Evolutionary conservation across 2,888 invertebrate species (phyloP).

Genomic region (Labia minor): DNA sequence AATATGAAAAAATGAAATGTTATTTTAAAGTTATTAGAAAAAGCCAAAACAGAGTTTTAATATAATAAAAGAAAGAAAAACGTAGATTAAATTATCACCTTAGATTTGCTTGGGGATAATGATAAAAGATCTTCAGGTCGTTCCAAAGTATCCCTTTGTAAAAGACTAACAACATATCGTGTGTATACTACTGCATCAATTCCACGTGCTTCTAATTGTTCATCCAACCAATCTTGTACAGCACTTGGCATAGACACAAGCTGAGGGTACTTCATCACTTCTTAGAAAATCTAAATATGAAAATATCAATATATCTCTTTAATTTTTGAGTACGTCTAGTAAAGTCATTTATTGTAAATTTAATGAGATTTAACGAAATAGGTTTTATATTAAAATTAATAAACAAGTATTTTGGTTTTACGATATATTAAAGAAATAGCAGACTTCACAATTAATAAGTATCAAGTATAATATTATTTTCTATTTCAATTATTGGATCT

Average conservation of each 20-base stretch:
- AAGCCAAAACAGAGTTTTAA: too few species aligned
- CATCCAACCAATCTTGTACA: conserved; percentile 64
- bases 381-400: too few species aligned
- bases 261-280: conserved; percentile 49
- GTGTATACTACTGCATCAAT: conserved; percentile 59
- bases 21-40: too few species aligned
- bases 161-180: conserved; percentile 52
- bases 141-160: conserved; percentile 42
- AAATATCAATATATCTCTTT: neutral
- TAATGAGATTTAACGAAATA: too few species aligned
- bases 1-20: too few species aligned
- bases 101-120: conserved; percentile 42
- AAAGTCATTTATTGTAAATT: too few species aligned
- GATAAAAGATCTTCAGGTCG: conserved; percentile 27
- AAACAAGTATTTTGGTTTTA: too few species aligned
- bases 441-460: too few species aligned
- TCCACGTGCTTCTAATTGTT: conserved; percentile 62
- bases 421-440: too few species aligned
- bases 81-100: conserved; percentile 36
- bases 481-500: too few species aligned
- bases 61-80: too few species aligned
- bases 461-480: too few species aligned
- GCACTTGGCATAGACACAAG: conserved; percentile 51
- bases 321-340: neutral
- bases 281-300: conserved; percentile 29